phyloP scores from a whole-genome alignment of 2,797 vertebrate species.

The Garrulus glandarius region DNA sequence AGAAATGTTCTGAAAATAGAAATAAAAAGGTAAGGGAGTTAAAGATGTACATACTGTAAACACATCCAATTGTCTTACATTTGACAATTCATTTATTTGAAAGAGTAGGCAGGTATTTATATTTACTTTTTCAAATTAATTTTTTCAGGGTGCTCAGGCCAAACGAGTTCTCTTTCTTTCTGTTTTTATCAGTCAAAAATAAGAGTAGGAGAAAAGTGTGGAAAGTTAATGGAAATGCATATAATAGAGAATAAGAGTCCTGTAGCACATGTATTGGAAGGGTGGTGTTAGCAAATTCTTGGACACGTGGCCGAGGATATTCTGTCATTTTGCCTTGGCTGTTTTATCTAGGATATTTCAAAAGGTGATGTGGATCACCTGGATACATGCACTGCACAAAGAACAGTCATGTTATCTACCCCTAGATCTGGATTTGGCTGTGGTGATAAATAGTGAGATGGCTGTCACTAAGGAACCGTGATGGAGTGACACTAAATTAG shows the following conservation, averaged over 20 bases:
- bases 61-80: not conserved
- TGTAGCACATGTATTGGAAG: not conserved
- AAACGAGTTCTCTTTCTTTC: not conserved
- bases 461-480: fast-evolving
- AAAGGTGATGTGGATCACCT: not conserved
- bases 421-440: not conserved
- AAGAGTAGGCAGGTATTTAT: not conserved
- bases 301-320: not conserved
- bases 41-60: not conserved
- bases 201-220: fast-evolving
- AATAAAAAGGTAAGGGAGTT: fast-evolving
- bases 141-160: too few species aligned
- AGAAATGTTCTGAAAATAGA: not conserved
- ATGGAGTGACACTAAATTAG: not conserved
- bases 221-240: not conserved
- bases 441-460: not conserved
- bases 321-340: not conserved
- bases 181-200: not conserved
- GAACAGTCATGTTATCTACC: not conserved
- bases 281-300: not conserved
- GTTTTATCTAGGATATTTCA: not conserved
- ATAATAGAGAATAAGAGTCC: not conserved
- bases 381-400: not conserved
- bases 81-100: not conserved
- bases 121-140: not conserved